Evolutionary conservation across 1,140 invertebrate species (phyloP).

Genomic region (Spodoptera frugiperda): DNA sequence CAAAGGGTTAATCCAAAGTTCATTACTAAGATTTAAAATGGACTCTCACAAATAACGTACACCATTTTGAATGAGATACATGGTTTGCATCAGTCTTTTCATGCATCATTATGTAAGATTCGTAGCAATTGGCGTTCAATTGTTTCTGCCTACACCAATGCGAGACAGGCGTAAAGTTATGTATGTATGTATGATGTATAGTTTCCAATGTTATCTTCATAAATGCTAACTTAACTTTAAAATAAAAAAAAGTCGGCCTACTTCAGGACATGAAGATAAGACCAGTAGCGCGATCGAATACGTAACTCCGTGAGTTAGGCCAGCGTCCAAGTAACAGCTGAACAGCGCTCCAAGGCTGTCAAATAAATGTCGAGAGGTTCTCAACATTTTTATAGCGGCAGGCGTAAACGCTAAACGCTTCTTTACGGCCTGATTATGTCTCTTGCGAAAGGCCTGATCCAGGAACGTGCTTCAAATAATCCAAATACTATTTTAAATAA

Average conservation of each 20-base stretch:
- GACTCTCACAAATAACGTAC: neutral
- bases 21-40: no score
- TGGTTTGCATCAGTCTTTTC: no score
- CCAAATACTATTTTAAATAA: slow-evolving; percentile 9
- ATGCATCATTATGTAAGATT: no score
- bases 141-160: no score
- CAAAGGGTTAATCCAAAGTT: no score
- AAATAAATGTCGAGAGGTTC: slow-evolving; percentile 58
- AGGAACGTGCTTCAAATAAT: slow-evolving; percentile 14
- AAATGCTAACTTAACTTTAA: neutral
- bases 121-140: no score
- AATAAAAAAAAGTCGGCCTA: neutral
- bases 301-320: slow-evolving; percentile 1
- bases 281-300: neutral
- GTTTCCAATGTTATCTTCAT: neutral
- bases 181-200: no score
- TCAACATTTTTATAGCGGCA: slow-evolving; percentile 56
- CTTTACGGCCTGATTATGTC: slow-evolving; percentile 52
- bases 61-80: neutral
- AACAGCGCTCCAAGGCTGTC: slow-evolving; percentile 44
- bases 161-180: no score
- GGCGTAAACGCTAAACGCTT: slow-evolving; percentile 51
- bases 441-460: slow-evolving; percentile 33
- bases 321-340: neutral
- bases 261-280: neutral